Base-by-base conservation (phyloP, 2,888 invertebrate genomes). In the Blastobasis adustella region DNA sequence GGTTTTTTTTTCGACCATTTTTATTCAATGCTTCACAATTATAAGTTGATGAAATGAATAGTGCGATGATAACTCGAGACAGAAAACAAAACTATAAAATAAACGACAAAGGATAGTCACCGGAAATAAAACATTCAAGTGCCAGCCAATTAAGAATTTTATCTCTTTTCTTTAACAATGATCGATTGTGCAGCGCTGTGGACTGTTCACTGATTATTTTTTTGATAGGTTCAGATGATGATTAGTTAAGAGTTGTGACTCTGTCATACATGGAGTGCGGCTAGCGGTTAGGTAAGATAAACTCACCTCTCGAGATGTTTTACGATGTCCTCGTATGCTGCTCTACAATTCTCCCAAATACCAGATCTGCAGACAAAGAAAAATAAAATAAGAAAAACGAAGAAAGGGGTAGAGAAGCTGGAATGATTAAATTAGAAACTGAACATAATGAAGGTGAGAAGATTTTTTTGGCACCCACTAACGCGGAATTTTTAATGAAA, bases 341-440 rank as follows among this genome's bases (percentile, higher is more conserved):
- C 96, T 86, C 96, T 92, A 90, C 96, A 96, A 89, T 96, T 96
- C 90, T 97, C 96, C 96, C 96, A 96, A 79, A 96, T 95, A 71
- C 95, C 95, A 79, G 95, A 94, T 82, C 93, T 93, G 90, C 63
- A 83, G 90, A 85, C 85, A 89, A 85, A 85, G 68, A 78, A 82
- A 75, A 74, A 49, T 57, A 76, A 77, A 83, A 81, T 77, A 79
- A 82, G 77, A 77, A 69, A 76, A 79, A 75, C 59, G 63, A 74
- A 70, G 61, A 74, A 71, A 70, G 54, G 60, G 55, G 61, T 62
- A 63, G 56, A 64, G 62, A 78, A 72, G 66, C 51, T 56, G 63
- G 57, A 58, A 67, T 67, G 57, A 57, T 59, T 51, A 65, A 58
- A 60, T 57, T 69, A 56, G 65, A 66, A 57, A 61, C 64, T 59